Evolutionary conservation across 2,113 vertebrate genomes (phyloP).

Genomic region (Cebidichthys violaceus): DNA sequence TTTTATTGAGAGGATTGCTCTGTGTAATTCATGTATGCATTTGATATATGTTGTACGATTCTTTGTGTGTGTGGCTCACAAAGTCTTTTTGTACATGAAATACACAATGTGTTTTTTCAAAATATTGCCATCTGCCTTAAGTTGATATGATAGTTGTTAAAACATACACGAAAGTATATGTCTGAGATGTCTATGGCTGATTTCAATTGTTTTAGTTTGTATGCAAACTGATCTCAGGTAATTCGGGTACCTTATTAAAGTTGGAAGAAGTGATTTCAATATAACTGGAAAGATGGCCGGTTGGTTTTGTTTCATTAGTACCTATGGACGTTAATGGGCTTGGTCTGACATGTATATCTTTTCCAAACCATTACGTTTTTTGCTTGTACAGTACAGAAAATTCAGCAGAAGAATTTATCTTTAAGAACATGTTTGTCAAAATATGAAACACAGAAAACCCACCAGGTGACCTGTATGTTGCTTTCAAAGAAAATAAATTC

Average conservation of each 20-base stretch:
- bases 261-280: slow-evolving; percentile 31
- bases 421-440: background rate
- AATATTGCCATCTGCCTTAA: slow-evolving; percentile 71
- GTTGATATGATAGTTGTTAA: slow-evolving; percentile 48
- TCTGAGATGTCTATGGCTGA: slow-evolving; percentile 43
- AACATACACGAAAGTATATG: slow-evolving; percentile 11
- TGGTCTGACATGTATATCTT: slow-evolving; percentile 57
- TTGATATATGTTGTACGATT: slow-evolving; percentile 19
- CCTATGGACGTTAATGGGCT: slow-evolving; percentile 5
- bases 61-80: slow-evolving; percentile 24
- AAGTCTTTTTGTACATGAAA: slow-evolving; percentile 47
- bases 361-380: slow-evolving; percentile 45
- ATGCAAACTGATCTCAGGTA: slow-evolving; percentile 81
- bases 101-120: slow-evolving; percentile 23
- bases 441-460: background rate
- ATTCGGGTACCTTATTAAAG: slow-evolving; percentile 56
- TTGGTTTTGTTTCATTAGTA: background rate
- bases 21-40: slow-evolving; percentile 43
- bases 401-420: background rate
- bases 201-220: slow-evolving; percentile 67
- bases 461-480: background rate
- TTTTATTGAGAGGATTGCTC: slow-evolving; percentile 16
- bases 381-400: slow-evolving; percentile 5
- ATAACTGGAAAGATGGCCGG: slow-evolving; percentile 48
- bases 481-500: slow-evolving; percentile 39